Evolutionary conservation across 2,113 vertebrate species (phyloP).

Genomic region (Albula glossodonta): DNA sequence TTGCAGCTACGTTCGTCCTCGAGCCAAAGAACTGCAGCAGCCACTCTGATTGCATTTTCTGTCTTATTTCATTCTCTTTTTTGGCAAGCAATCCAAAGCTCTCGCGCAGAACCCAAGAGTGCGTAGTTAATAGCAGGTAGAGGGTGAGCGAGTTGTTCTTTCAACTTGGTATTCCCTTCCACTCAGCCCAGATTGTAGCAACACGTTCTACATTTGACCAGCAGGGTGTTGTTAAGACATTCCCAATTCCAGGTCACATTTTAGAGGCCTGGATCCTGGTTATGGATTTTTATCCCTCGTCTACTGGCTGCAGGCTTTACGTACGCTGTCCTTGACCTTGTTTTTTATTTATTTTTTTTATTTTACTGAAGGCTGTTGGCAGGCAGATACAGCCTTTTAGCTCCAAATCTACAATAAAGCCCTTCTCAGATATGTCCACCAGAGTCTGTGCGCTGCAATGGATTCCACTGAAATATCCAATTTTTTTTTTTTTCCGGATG

Average conservation of each 20-base stretch:
- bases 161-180: not conserved
- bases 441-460: not conserved
- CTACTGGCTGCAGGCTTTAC: not conserved
- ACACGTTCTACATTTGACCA: not conserved
- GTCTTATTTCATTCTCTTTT: not conserved
- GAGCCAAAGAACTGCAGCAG: not conserved
- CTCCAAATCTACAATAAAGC: not conserved
- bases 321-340: not conserved
- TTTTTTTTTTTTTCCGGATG: slow-evolving; percentile 1
- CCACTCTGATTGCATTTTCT: not conserved
- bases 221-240: not conserved
- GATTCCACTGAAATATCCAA: not conserved
- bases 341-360: not conserved
- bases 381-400: not conserved
- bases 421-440: not conserved
- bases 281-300: not conserved
- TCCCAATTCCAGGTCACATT: not conserved
- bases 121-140: not conserved
- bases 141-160: not conserved
- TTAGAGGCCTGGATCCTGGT: not conserved
- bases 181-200: not conserved
- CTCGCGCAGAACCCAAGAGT: not conserved
- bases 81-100: not conserved
- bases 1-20: not conserved
- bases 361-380: not conserved